Base-by-base conservation (phyloP, 2,797 vertebrate genomes). In the Coendou prehensilis region DNA sequence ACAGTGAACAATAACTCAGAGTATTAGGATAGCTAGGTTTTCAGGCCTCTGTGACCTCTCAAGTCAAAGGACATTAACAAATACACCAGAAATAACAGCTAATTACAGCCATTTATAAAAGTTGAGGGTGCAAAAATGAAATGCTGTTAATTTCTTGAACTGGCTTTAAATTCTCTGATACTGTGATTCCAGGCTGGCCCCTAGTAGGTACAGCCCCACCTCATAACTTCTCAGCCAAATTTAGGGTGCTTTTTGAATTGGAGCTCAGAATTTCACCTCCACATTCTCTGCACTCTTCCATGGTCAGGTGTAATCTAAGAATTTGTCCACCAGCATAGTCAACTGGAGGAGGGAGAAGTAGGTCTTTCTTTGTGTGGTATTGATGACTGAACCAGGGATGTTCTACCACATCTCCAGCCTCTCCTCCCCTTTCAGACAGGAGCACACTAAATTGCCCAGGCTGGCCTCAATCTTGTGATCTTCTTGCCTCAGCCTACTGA, bases 1-100 rank as follows among this genome's bases (percentile, higher is more conserved):
- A 59, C 14, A 80, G 20, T 13, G 67, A 69, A 84, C 33, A 80
- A 10, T 7, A 78, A 14, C 15, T 92, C 87, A 57, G 87, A 92
- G 28, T 57, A n/a, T 80, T 61, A 87, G 57, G 79, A 86, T 9
- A 88, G 45, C 18, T 56, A 45, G 64, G 61, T 52, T 93, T 87
- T 88, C 73, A 88, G 67, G 20, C n/a, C 20, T 30, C 20, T 52
- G 17, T 56, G 54, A 2, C 37, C 22, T 87, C 69, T 96, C 37
- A 33, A 76, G 56, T 91, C 52, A 94, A 71, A 94, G 20, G 22
- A 76, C 83, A 89, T 83, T 84, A 87, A 61, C 45, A 87, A 90
- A 3, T 57, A 9, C 59, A 45, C 22, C 88, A 71, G 56, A 67
- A 85, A 81, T 63, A 76, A 81, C 52, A 75, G 17, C 22, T 33